Evolutionary conservation across 1,140 invertebrate species (phyloP), one percentile per base, ranked within the genome.

Genomic region (Lethrus apterus): DNA sequence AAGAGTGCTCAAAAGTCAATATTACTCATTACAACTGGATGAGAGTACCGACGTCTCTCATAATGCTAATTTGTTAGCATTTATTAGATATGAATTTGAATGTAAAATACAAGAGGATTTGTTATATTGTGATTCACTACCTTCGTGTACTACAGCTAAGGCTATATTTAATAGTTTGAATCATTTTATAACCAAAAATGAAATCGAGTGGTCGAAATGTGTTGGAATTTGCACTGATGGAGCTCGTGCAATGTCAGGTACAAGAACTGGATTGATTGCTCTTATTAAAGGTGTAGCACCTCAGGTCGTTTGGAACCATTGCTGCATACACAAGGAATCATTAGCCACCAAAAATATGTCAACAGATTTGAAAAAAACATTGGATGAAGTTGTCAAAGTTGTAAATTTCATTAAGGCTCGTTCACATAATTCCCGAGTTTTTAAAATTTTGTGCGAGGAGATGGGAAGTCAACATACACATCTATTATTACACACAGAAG

Each of bases 361-460:
- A 13, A 32, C n/a, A 32, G 10, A 11, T 18, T 32, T 42, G 36
- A 32, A 42, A 4, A 36, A 20, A 41, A 11, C 31, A 7, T 18
- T 30, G 5, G 14, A 33, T 33, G 31, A 55, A 9, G 48, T 31
- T 14, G 40, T 52, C 46, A 55, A 63, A 54, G 54, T 60, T 45
- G 43, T 66, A 52, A 64, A 64, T 52, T 61, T 55, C 52, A 62
- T 65, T 50, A 63, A 63, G 59, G 52, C 54, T 50, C 54, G 49
- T 15, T 2, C 54, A 47, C 31, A 62, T 40, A 64, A 61, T 50
- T 55, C 52, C 41, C 44, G 55, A 48, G 46, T 64, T 44, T 67
- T 65, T 49, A 44, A 41, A 51, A 41, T 55, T 33, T 52, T 61
- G 45, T 64, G 55, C 50, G 46, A 62, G 46, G 56, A 64, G 48